A percentile compares a stretch with the other conserved stretches of the same genome.
Conservation (phyloP, 1,140 invertebrate species). For the Cydia amplana region DNA sequence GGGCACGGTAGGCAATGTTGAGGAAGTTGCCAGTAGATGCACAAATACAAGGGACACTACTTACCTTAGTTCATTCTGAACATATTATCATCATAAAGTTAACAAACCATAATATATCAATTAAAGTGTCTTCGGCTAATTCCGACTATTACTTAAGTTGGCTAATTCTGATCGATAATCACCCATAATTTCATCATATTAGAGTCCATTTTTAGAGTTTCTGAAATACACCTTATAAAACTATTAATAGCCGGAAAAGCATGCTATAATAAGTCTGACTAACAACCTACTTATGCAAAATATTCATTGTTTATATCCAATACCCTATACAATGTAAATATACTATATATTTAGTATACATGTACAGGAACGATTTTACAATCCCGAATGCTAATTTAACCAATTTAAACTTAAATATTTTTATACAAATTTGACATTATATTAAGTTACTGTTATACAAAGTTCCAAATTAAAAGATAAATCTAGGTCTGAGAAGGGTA, state of each 20-base stretch:
- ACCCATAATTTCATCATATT: no score
- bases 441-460: no score
- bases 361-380: conserved; percentile 6
- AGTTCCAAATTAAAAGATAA: no score
- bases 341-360: background rate
- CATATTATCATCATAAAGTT: background rate
- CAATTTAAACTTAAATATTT: background rate
- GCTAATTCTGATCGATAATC: no score
- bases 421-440: background rate
- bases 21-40: no score
- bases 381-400: background rate
- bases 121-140: no score
- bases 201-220: no score
- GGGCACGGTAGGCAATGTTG: no score
- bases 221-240: no score
- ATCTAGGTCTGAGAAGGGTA: no score
- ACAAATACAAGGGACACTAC: no score
- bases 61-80: background rate
- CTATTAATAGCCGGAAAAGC: background rate
- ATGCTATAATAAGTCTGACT: background rate
- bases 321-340: background rate
- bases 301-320: background rate
- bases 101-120: background rate
- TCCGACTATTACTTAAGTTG: no score
- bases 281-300: background rate